These are phyloP conservation scores for Sclerodermus sp. DNA, from an alignment of 2,888 invertebrate species.

Conservation along the genomic window DNA sequence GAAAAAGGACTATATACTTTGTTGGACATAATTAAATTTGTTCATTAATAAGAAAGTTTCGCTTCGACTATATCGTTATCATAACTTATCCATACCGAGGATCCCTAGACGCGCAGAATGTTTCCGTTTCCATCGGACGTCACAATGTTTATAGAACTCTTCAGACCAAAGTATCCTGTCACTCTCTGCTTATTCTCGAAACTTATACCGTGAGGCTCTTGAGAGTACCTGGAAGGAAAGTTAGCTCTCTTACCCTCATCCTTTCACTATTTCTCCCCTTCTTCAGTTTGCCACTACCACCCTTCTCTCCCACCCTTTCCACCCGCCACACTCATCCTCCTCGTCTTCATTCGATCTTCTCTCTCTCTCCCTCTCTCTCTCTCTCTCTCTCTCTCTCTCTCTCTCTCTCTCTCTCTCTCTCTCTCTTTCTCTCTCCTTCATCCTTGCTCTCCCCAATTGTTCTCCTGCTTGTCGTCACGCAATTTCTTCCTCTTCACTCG, in stretches of 20 bases:
- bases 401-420: constrained; percentile 5
- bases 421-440: constrained; percentile 4
- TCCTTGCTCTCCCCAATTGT: constrained; percentile 5
- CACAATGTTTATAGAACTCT: constrained; percentile 44
- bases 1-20: neutral
- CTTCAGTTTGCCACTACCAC: neutral
- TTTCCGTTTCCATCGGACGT: constrained; percentile 37
- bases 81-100: neutral
- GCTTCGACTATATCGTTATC: constrained; percentile 7
- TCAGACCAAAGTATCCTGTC: constrained; percentile 19
- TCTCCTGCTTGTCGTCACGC: neutral
- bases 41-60: constrained; percentile 1
- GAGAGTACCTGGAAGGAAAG: constrained; percentile 13
- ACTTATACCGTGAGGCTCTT: constrained; percentile 36
- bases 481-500: neutral
- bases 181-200: constrained; percentile 24
- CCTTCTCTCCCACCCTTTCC: too few relatives aligned
- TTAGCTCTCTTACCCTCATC: neutral
- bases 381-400: neutral
- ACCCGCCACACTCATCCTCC: neutral
- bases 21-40: constrained; percentile 6
- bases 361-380: constrained; percentile 6
- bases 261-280: neutral
- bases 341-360: too few relatives aligned
- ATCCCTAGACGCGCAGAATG: constrained; percentile 15